Percentiles rank a stretch among this genome's conserved stretches.
Evolutionary conservation across 2,113 vertebrate genomes (phyloP).

Genomic region (Xenopus laevis): DNA sequence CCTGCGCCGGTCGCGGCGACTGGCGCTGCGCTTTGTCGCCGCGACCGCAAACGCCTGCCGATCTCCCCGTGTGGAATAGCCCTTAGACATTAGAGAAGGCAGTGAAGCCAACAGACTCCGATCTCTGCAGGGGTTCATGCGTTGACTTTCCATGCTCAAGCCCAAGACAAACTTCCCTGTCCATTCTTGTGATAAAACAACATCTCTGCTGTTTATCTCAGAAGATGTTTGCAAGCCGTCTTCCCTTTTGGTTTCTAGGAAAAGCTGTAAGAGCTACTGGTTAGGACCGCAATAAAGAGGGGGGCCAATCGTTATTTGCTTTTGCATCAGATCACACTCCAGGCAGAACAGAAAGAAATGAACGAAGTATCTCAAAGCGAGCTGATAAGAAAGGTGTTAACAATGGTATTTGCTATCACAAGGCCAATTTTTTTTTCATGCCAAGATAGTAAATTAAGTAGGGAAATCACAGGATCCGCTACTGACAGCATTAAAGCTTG

Average conservation of each 20-base stretch:
- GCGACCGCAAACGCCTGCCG: too few species aligned
- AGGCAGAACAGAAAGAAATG: constrained; percentile 54
- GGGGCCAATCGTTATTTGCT: background rate
- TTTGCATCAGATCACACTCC: constrained; percentile 24
- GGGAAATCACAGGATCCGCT: constrained; percentile 58
- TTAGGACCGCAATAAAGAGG: background rate
- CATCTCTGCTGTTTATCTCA: constrained; percentile 11
- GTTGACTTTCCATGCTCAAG: constrained; percentile 9
- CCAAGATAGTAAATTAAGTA: constrained; percentile 51
- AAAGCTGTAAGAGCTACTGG: constrained; percentile 32
- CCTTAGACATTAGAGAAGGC: constrained; percentile 28
- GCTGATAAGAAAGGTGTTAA: constrained; percentile 73
- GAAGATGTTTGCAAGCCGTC: background rate
- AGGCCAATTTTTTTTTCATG: constrained; percentile 38
- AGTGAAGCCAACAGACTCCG: constrained; percentile 21
- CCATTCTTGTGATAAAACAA: constrained; percentile 19
- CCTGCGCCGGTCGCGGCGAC: too few species aligned
- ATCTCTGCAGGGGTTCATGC: background rate
- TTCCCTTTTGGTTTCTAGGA: background rate
- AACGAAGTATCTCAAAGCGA: constrained; percentile 26
- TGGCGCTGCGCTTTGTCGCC: too few species aligned
- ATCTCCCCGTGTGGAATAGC: too few species aligned
- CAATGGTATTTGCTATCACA: constrained; percentile 56
- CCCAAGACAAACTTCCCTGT: background rate
- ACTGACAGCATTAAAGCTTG: constrained; percentile 54